Base-by-base conservation (phyloP, 2,888 invertebrate genomes). In the Sicus ferrugineus region DNA sequence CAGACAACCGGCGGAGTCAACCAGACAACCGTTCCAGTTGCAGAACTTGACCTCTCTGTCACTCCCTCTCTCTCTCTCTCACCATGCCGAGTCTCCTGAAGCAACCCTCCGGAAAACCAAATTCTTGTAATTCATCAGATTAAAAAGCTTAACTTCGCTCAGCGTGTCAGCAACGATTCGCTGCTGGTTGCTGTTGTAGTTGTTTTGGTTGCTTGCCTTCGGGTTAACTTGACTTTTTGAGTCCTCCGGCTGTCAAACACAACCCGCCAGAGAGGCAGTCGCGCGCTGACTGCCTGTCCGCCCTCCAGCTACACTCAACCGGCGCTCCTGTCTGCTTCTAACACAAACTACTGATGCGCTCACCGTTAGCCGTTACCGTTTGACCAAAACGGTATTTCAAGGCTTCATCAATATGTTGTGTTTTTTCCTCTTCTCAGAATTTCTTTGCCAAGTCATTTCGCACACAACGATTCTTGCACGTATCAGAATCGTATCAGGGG, bases 331-430 rank as follows among this genome's bases (percentile, higher is more conserved):
- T n/a, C n/a, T n/a, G n/a, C n/a, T n/a, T n/a, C n/a, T n/a, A n/a
- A n/a, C n/a, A n/a, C n/a, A n/a, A n/a, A n/a, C n/a, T n/a, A n/a
- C n/a, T n/a, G n/a, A n/a, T n/a, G n/a, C n/a, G n/a, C n/a, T 46
- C 14, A 46, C 19, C 46, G 46, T 46, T 46, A 46, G 14, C 46
- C 46, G 9, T 46, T 46, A 46, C 14, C n/a, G 9, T 9, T 19
- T 46, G 46, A 46, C 46, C 46, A 19, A 19, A 46, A 34, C 34
- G 61, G 30, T 61, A 61, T 61, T 61, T n/a, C n/a, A 61, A 61
- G 34, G 61, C 61, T 61, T 42, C 63, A 63, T 46, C 63, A 46
- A 63, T 63, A 46, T 30, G 21, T 63, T 63, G 63, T 48, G 23
- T 63, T 63, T 63, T 42, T 28, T 21, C 21, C 23, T n/a, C 5